Base-by-base conservation (phyloP, 2,888 invertebrate genomes). In the Timema cristinae region DNA sequence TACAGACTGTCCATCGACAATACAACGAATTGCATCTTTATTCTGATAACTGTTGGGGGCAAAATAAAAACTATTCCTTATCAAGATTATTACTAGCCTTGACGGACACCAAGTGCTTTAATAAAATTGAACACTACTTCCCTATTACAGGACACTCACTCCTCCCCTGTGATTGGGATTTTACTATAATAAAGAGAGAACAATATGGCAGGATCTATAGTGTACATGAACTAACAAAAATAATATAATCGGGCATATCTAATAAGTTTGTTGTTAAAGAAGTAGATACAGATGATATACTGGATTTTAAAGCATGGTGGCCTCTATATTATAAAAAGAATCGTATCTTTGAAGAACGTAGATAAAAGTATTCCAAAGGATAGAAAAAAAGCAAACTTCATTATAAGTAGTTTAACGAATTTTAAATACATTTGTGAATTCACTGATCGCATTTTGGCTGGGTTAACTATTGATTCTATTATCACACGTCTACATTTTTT, bases 191-290 rank as follows among this genome's bases (percentile, higher is more conserved):
- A 59, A 59, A 59, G n/a, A 59, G 15, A n/a, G n/a, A 59, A 59
- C 59, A n/a, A 6, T 32, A 59, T 59, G 59, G 1, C 32, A 59
- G 15, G 59, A 9, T 59, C 9, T 59, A 59, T 9, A 13, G 8
- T 6, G 59, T n/a, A 59, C 59, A 59, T n/a, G 59, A 59, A 9
- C 59, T 59, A 32, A 59, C 59, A 59, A n/a, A 59, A 32, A 16
- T 59, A n/a, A 13, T 59, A 13, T n/a, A 16, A 7, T 56, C 56
- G 6, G 16, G 56, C 16, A 56, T 6, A 56, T 56, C 56, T 59
- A 32, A 32, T 32, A 32, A 59, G 9, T 59, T 59, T 32, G 32
- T 9, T n/a, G n/a, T 56, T 9, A 59, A 15, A 11, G 59, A 59
- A n/a, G n/a, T 59, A 7, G n/a, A 15, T 59, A 9, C 59, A 59